Conservation (phyloP, 1,140 invertebrate species). For the Scaptomyza montana region DNA sequence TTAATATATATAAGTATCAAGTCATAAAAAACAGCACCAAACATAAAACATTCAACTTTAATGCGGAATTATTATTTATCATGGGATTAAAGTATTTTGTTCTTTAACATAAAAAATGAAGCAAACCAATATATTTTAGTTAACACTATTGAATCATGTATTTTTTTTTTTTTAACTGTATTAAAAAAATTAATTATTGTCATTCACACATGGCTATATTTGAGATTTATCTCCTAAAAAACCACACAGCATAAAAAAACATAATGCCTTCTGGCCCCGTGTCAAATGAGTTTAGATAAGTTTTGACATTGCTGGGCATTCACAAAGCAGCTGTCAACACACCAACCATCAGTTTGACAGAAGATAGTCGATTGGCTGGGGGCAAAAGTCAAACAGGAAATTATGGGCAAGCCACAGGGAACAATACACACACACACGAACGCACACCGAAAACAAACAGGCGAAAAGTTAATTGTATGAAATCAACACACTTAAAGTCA, state of each 20-base stretch:
- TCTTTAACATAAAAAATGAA: too few species aligned
- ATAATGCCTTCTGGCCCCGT: slow-evolving; percentile 2
- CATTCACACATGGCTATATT: background rate
- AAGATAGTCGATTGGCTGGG: background rate
- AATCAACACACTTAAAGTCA: slow-evolving; percentile 80
- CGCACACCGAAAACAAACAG: slow-evolving; percentile 52
- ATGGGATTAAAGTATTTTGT: too few species aligned
- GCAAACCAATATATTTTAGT: too few species aligned
- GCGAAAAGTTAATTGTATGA: slow-evolving; percentile 82
- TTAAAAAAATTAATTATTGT: too few species aligned
- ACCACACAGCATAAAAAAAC: background rate
- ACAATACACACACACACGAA: slow-evolving; percentile 35
- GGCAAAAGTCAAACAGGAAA: slow-evolving; percentile 50
- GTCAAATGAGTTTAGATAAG: slow-evolving; percentile 55
- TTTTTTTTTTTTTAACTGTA: too few species aligned
- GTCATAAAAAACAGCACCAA: too few species aligned
- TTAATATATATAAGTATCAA: too few species aligned
- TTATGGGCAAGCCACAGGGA: slow-evolving; percentile 51
- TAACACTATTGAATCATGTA: too few species aligned
- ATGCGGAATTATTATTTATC: too few species aligned
- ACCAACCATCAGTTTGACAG: background rate
- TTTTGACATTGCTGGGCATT: slow-evolving; percentile 1
- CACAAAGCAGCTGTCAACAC: background rate
- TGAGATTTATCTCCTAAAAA: background rate
- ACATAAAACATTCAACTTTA: too few species aligned